Base-by-base conservation (phyloP, 1,140 invertebrate genomes). In the Polypedilum vanderplanki region DNA sequence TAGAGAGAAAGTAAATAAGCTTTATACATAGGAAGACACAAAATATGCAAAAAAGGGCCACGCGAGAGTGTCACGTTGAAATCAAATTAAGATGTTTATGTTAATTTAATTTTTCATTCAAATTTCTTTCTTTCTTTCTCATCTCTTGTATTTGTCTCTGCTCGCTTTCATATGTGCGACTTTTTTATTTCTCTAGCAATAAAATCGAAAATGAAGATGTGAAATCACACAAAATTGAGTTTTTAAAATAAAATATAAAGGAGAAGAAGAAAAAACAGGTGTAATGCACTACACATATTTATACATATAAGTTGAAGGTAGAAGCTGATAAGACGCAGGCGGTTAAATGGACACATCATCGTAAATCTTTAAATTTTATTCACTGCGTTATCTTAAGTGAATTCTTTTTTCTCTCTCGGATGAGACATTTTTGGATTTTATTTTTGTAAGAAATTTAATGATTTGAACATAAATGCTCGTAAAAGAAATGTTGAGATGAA, bases 31-130 rank as follows among this genome's bases (percentile, higher is more conserved):
- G n/a, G 46, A 57, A 57, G 46, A 57, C 10, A 57, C 1, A 15
- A 57, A 57, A 12, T 57, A 57, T 57, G 46, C 46, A 57, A 57
- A 57, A 57, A 57, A 57, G 24, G 24, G 46, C 46, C 46, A 57
- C 46, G 46, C 46, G 46, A 57, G 12, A 57, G 46, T 57, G 46
- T 57, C 12, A 12, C 46, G n/a, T 57, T 57, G 46, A 57, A 57
- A 57, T 57, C 46, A 57, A 57, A 57, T 57, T 57, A 57, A 57
- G 46, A 57, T 57, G 46, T 57, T 57, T 57, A 57, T 57, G 46
- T 57, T 57, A 57, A 57, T 57, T 57, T 57, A 57, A 57, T 57
- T 57, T 57, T 57, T 57, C 46, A 57, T 57, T 57, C 46, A 57
- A 57, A 57, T 57, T 57, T 57, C 46, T 57, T 57, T 57, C 46